Evolutionary conservation across 1,140 invertebrate species (phyloP), one percentile per base, ranked within the genome.

Genomic region (Lasioglossum baleicum): DNA sequence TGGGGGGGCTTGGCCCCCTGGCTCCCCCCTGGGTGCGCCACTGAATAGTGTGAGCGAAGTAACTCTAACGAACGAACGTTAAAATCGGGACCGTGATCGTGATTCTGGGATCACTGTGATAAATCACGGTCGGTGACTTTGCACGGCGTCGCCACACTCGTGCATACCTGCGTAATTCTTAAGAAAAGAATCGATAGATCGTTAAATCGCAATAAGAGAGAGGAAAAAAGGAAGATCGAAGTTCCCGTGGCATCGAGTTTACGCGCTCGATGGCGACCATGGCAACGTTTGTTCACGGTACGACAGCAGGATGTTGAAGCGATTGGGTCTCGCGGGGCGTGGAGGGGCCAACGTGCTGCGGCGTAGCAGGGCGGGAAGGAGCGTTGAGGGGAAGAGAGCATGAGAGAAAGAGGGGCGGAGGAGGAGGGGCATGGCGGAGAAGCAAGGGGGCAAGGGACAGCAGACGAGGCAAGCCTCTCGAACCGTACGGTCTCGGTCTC

Each of bases 261-360:
- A 85, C 83, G 68, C 71, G 64, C 44, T 80, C 73, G 80, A 75
- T 71, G 83, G 80, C 80, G 83, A 85, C 83, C 75, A 85, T 80
- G 80, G 83, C 60, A 83, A 86, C 71, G 75, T 83, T 86, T 67
- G 80, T 78, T 81, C 80, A 66, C 67, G 67, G 63, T 63, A 60
- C 80, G 64, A 53, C 51, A 48, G 53, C 40, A 84, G 48, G 80
- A 63, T 74, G 72, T 75, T 64, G 22, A 70, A 51, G 68, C 63
- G 66, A 26, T 2, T 22, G 71, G 61, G 73, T 51, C 48, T 64
- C 71, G 51, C 13, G 73, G 53, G 64, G 63, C 17, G 44, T 35
- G 40, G 75, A 35, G 22, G 61, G 53, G 53, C 20, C 15, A 58
- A 63, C 58, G 60, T 40, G 44, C 8, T 13, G 44, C 44, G 13